A percentile compares a stretch with the other conserved stretches of the same genome.
Conservation (phyloP, 2,888 invertebrate species). For the Agonum fuliginosum region DNA sequence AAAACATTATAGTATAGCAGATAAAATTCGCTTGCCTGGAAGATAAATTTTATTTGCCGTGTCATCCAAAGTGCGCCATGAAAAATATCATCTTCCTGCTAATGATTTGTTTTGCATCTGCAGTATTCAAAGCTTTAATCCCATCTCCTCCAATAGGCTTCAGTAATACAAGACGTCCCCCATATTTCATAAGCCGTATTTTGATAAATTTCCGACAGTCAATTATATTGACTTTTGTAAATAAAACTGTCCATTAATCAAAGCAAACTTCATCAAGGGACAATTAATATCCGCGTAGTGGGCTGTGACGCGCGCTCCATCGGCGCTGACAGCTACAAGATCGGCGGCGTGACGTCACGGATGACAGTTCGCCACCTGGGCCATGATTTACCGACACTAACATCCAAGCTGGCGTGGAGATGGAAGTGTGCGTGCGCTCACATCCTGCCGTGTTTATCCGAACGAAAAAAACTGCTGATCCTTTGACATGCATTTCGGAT, state of each 20-base stretch:
- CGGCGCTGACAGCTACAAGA: constrained; percentile 54
- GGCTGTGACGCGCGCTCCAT: constrained; percentile 37
- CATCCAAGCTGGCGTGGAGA: background rate
- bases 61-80: background rate
- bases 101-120: constrained; percentile 36
- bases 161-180: constrained; percentile 43
- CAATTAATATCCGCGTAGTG: constrained; percentile 54
- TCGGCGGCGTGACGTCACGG: constrained; percentile 46
- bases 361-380: constrained; percentile 55
- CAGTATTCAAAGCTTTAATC: constrained; percentile 15
- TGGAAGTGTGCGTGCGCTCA: background rate
- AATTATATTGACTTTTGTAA: constrained; percentile 55
- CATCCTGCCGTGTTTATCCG: background rate
- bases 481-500: too few relatives aligned
- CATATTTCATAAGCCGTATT: constrained; percentile 53
- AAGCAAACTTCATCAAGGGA: constrained; percentile 57
- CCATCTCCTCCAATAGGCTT: constrained; percentile 3
- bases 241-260: constrained; percentile 56
- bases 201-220: constrained; percentile 55
- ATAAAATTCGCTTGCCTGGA: background rate
- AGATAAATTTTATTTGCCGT: constrained; percentile 10
- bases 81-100: background rate
- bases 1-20: too few relatives aligned
- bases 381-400: constrained; percentile 50
- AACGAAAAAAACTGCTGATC: background rate